These are phyloP conservation scores for Grammomys dolichurus DNA, from an alignment of 2,113 vertebrate species.

Conservation along the genomic window DNA sequence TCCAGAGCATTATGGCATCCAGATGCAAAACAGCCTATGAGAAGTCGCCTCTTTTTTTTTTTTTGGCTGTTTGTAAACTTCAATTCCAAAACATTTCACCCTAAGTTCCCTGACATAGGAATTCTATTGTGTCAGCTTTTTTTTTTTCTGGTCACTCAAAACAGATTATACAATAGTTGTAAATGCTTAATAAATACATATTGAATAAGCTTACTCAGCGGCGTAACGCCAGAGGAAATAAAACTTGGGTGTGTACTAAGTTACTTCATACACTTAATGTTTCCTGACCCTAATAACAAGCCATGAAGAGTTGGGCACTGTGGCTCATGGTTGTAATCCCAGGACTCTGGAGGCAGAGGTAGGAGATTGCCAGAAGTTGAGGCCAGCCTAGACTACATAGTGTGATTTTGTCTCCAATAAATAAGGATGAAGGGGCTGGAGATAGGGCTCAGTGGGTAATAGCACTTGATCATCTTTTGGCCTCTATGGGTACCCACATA, in stretches of 20 bases:
- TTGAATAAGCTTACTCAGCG: background rate
- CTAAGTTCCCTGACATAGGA: background rate
- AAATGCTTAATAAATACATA: slow-evolving; percentile 2
- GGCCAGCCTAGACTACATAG: background rate
- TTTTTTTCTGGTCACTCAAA: background rate
- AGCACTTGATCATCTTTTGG: background rate
- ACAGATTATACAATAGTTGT: background rate
- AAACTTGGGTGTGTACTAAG: background rate
- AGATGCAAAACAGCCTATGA: background rate
- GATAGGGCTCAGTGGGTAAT: background rate
- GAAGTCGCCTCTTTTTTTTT: background rate
- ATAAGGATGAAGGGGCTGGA: background rate
- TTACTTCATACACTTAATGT: background rate
- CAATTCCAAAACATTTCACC: background rate
- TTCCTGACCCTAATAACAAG: background rate
- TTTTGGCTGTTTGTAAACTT: background rate
- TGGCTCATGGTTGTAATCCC: background rate
- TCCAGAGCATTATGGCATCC: accelerated
- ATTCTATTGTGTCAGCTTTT: background rate
- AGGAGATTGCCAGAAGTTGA: background rate
- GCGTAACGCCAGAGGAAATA: background rate
- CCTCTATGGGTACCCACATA: background rate
- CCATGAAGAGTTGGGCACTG: background rate
- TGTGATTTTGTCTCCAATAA: background rate
- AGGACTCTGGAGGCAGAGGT: background rate